A percentile compares a stretch with the other conserved stretches of the same genome.
Evolutionary conservation across 2,797 vertebrate genomes (phyloP).

Genomic region (Cottoperca gobio): DNA sequence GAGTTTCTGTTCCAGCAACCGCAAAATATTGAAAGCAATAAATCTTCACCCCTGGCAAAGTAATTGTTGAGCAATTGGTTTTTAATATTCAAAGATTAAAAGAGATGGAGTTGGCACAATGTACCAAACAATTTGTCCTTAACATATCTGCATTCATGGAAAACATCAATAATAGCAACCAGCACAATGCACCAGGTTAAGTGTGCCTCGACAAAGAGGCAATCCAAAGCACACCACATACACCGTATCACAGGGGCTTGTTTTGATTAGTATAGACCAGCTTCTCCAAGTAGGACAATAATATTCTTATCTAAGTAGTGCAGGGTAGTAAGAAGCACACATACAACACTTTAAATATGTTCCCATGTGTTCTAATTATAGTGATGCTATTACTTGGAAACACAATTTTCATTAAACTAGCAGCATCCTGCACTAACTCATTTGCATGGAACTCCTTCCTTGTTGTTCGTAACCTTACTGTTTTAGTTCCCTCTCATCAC

Average conservation of each 20-base stretch:
- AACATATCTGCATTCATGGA: background rate
- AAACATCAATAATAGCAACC: background rate
- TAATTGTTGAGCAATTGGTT: conserved; percentile 18
- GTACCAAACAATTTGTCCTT: background rate
- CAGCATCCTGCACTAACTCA: background rate
- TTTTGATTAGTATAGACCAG: background rate
- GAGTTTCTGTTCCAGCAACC: conserved; percentile 2
- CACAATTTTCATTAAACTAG: background rate
- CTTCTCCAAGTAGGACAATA: background rate
- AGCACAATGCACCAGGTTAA: background rate
- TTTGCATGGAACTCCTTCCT: background rate
- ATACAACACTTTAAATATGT: background rate
- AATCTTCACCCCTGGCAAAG: background rate
- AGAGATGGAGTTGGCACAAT: background rate
- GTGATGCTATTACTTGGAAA: background rate
- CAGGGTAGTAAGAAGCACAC: background rate
- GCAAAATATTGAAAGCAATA: conserved; percentile 4
- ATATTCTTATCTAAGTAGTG: background rate
- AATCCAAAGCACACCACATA: background rate
- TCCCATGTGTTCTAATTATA: background rate
- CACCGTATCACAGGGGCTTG: background rate
- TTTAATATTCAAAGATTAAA: background rate
- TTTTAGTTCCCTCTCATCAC: too few relatives aligned
- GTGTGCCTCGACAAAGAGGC: background rate
- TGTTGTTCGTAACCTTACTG: too few relatives aligned